These are phyloP conservation scores for Galendromus occidentalis DNA, from an alignment of 1,140 invertebrate species.

Conservation along the genomic window DNA sequence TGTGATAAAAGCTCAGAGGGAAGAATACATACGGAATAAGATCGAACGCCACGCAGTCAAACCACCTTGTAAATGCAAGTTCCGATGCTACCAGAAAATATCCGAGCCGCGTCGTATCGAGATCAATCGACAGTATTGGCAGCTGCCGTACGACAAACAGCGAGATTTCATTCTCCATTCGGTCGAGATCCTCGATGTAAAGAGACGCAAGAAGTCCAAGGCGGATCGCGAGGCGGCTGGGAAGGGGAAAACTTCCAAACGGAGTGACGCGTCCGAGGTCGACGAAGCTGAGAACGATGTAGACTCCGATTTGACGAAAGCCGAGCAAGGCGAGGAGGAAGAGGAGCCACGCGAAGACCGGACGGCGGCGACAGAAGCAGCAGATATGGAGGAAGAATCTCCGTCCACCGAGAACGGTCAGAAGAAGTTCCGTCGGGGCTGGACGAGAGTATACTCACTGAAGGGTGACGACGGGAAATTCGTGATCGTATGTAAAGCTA, in stretches of 20 bases:
- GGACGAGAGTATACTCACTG: slow-evolving; percentile 1
- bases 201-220: background rate
- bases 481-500: background rate
- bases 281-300: background rate
- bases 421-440: background rate
- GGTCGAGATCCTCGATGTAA: background rate
- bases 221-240: background rate
- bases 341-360: no score
- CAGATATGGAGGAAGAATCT: background rate
- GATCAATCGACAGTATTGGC: slow-evolving; percentile 4
- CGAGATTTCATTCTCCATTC: background rate
- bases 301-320: background rate
- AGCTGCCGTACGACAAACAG: slow-evolving; percentile 1
- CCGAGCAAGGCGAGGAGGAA: no score
- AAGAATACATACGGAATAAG: background rate
- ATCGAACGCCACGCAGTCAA: background rate
- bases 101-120: background rate
- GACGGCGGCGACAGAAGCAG: background rate
- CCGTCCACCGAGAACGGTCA: background rate
- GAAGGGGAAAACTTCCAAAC: background rate
- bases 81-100: background rate
- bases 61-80: slow-evolving; percentile 2
- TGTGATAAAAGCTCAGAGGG: background rate
- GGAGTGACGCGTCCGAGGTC: background rate
- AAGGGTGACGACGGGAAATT: slow-evolving; percentile 1